phyloP scores from a whole-genome alignment of 2,888 invertebrate species.

The Trissonchulus latispiculum region DNA sequence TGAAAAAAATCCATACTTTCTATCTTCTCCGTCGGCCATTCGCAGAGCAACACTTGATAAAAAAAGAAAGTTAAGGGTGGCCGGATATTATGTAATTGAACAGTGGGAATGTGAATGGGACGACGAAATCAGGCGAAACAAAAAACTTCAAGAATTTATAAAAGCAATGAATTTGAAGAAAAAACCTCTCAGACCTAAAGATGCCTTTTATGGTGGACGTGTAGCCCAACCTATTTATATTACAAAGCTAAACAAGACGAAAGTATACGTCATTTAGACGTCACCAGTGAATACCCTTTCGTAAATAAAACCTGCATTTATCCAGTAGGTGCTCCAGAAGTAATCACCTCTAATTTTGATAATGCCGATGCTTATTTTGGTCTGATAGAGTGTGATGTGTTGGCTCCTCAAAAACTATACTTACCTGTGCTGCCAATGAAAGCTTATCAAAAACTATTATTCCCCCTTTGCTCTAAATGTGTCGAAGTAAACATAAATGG shows the following conservation, averaged over 20 bases:
- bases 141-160: neutral
- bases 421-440: constrained; percentile 35
- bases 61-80: neutral
- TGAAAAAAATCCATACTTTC: neutral
- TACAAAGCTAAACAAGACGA: constrained; percentile 27
- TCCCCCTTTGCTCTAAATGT: constrained; percentile 35
- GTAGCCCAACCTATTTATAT: constrained; percentile 32
- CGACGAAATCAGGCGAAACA: neutral
- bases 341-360: constrained; percentile 20
- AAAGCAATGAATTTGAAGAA: neutral
- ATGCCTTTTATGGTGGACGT: constrained; percentile 36
- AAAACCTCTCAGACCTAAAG: neutral
- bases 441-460: constrained; percentile 31
- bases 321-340: constrained; percentile 26
- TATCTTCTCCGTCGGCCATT: neutral
- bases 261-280: constrained; percentile 32
- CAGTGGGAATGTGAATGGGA: constrained; percentile 33
- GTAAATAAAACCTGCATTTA: constrained; percentile 31
- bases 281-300: constrained; percentile 35
- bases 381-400: constrained; percentile 32
- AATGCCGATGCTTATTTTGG: constrained; percentile 24
- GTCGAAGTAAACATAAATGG: constrained; percentile 28
- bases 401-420: constrained; percentile 33
- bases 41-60: neutral
- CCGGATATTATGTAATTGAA: constrained; percentile 26